A percentile compares a stretch with the other conserved stretches of the same genome.
These are phyloP conservation scores for Pandemis heparana DNA, from an alignment of 2,888 invertebrate species.

Conservation along the genomic window DNA sequence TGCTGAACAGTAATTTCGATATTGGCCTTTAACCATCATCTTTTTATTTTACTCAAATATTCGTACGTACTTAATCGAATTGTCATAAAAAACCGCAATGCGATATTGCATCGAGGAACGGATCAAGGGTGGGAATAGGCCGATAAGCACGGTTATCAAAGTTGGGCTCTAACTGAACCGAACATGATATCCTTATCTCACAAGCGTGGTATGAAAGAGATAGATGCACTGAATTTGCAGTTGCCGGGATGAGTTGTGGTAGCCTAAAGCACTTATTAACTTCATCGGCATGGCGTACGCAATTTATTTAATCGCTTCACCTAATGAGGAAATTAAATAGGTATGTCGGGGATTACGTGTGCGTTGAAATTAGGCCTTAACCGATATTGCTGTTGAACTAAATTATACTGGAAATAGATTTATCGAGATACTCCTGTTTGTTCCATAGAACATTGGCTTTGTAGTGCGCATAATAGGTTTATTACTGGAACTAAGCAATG, in stretches of 20 bases:
- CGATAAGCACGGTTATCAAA: neutral
- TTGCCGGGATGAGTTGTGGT: neutral
- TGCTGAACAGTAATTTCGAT: too few relatives aligned
- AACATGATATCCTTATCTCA: neutral
- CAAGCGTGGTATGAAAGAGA: neutral
- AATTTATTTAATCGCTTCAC: constrained; percentile 26
- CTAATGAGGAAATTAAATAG: constrained; percentile 34
- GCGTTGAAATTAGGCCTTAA: constrained; percentile 5
- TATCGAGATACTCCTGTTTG: neutral
- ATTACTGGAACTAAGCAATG: too few relatives aligned
- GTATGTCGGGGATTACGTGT: constrained; percentile 5
- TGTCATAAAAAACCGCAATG: too few relatives aligned
- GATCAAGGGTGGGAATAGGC: neutral
- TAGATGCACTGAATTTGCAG: neutral
- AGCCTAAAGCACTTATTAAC: constrained; percentile 15
- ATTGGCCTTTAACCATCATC: too few relatives aligned
- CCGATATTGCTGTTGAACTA: neutral
- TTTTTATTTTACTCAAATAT: too few relatives aligned
- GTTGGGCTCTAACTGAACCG: neutral
- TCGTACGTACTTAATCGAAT: too few relatives aligned
- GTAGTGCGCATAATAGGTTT: neutral
- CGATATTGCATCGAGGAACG: neutral
- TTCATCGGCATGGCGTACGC: constrained; percentile 12
- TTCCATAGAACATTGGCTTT: neutral
- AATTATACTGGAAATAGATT: neutral